Base-by-base conservation (phyloP, 64 coral and sea anemone species). In the Montipora foliosa region DNA sequence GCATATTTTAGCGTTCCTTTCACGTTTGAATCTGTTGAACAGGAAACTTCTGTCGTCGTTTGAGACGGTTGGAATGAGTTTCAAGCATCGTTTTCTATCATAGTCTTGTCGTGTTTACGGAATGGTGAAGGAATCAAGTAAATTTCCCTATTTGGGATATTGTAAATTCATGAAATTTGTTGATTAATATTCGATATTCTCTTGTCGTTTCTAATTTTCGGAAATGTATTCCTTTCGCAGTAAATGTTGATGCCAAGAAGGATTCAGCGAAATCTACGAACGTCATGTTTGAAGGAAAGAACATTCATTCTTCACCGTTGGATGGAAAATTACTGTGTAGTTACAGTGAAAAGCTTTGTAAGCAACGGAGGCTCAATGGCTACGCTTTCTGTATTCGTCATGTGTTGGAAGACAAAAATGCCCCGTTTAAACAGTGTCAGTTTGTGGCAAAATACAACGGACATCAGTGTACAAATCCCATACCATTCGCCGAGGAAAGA, bases 351-450 rank as follows among this genome's bases (percentile, higher is more conserved):
- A 99, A 99, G 87, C 92, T 96, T 50, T 99, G 98, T 92, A 99
- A 96, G 98, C 98, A 99, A 93, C 84, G 98, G 73, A 90, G 98
- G 67, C 85, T 99, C 89, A 99, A 99, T 96, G 95, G 92, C 77
- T 99, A 99, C 92, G 98, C 98, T 51, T 99, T 99, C 90, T 99
- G 98, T 99, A 99, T 99, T 90, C 98, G 98, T 92, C 98, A 99
- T 92, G 98, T 99, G 59, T 91, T 99, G n/a, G 98, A 99, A 71
- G 98, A 99, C 84, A 99, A 99, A 94, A 99, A 99, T 79, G 95
- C 98, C 55, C 98, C 98, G 60, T 99, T 99, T 79, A 99, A 99
- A 92, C 98, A 99, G 87, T 99, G 98, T 77, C 95, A 96, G 79
- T 99, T 96, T 93, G 98, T 99, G 71, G 98, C 98, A 77, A 99